phyloP scores from a whole-genome alignment of 2,797 vertebrate species.

The Novumbra hubbsi region DNA sequence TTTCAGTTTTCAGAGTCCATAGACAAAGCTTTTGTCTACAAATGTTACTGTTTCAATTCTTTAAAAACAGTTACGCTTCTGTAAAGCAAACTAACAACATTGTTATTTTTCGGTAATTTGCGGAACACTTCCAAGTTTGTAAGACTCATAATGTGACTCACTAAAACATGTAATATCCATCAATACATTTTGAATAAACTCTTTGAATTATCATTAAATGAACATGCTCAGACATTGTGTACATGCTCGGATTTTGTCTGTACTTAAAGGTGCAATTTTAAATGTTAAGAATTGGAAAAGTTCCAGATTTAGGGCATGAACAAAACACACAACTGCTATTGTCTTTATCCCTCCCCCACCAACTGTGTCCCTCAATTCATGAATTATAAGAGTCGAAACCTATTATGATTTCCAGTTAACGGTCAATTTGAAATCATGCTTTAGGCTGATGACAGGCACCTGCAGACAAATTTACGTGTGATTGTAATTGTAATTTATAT shows the following conservation, averaged over 20 bases:
- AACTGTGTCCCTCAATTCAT: background rate
- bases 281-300: background rate
- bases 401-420: too few species aligned
- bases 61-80: conserved; percentile 44
- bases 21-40: conserved; percentile 71
- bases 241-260: background rate
- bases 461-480: too few species aligned
- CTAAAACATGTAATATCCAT: too few species aligned
- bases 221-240: background rate
- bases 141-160: too few species aligned
- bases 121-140: conserved; percentile 34
- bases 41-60: conserved; percentile 48
- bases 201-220: too few species aligned
- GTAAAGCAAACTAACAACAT: background rate
- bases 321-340: background rate
- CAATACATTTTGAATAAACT: too few species aligned
- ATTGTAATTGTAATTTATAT: too few species aligned
- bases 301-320: background rate
- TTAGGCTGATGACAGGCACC: too few species aligned
- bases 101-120: background rate
- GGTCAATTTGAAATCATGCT: too few species aligned
- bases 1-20: conserved; percentile 59
- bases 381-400: too few species aligned
- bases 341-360: background rate
- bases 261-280: too few species aligned